Percentiles rank a stretch among this genome's conserved stretches.
phyloP scores from a whole-genome alignment of 2,888 invertebrate genomes.

The Hydrotaea diabolus region DNA sequence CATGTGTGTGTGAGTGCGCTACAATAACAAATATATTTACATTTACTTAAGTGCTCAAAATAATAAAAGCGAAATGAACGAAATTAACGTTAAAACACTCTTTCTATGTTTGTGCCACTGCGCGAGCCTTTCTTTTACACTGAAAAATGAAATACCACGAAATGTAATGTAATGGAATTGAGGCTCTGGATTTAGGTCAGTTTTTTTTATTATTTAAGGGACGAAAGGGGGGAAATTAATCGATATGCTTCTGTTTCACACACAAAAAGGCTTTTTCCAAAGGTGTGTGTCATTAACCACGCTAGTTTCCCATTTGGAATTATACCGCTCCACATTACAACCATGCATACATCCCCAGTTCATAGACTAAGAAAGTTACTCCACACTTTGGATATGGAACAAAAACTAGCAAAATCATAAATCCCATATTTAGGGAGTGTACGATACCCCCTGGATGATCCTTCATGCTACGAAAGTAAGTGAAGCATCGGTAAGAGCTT shows the following conservation, averaged over 20 bases:
- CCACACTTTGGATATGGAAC: too few species aligned
- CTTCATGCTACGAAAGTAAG: too few species aligned
- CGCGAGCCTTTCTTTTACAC: not conserved
- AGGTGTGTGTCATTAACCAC: too few species aligned
- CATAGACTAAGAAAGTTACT: too few species aligned
- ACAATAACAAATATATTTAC: conserved; percentile 77
- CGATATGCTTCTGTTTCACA: not conserved
- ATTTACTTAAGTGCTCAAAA: conserved; percentile 72
- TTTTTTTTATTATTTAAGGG: not conserved
- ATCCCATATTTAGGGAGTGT: too few species aligned
- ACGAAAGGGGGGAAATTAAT: not conserved
- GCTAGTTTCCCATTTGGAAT: too few species aligned
- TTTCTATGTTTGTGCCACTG: not conserved
- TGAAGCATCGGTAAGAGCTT: too few species aligned
- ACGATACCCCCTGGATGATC: too few species aligned
- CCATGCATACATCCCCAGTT: too few species aligned
- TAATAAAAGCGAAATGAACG: conserved; percentile 37
- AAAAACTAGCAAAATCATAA: too few species aligned
- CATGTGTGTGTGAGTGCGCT: conserved; percentile 13
- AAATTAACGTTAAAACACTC: conserved; percentile 47
- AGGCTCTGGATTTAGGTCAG: conserved; percentile 17
- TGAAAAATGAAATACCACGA: not conserved
- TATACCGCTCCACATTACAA: too few species aligned
- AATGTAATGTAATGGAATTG: not conserved
- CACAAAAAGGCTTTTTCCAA: too few species aligned